These are phyloP conservation scores for Nasonia giraulti DNA, from an alignment of 1,140 invertebrate species.

Conservation along the genomic window DNA sequence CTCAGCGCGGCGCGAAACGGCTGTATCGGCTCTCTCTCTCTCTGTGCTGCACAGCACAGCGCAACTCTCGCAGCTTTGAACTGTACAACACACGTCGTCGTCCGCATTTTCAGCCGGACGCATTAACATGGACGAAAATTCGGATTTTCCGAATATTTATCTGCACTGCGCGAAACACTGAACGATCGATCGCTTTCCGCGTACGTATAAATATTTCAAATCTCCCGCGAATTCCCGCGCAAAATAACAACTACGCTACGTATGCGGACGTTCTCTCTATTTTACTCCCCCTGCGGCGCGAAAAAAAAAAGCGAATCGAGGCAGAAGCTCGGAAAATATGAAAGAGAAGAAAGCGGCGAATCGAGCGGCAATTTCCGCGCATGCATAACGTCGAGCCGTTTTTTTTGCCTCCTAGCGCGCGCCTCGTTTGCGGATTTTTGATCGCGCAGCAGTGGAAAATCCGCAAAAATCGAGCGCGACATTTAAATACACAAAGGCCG, in stretches of 20 bases:
- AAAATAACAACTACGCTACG: not conserved
- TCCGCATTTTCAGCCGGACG: no score
- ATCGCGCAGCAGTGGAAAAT: not conserved
- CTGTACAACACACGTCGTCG: no score
- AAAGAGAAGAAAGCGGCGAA: constrained; percentile 1
- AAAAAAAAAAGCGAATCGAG: not conserved
- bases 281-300: no score
- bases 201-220: not conserved
- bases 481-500: constrained; percentile 20
- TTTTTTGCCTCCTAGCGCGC: not conserved
- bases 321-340: not conserved
- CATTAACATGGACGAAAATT: no score
- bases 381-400: no score
- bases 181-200: no score
- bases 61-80: not conserved
- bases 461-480: not conserved
- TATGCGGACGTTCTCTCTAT: no score
- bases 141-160: no score
- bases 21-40: not conserved
- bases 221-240: not conserved
- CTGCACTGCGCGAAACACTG: no score
- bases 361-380: not conserved
- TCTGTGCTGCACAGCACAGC: no score
- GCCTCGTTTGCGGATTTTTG: not conserved
- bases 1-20: not conserved